Percentiles rank a stretch among this genome's conserved stretches.
phyloP scores from a whole-genome alignment of 1,140 invertebrate genomes.

The Penaeus chinensis region DNA sequence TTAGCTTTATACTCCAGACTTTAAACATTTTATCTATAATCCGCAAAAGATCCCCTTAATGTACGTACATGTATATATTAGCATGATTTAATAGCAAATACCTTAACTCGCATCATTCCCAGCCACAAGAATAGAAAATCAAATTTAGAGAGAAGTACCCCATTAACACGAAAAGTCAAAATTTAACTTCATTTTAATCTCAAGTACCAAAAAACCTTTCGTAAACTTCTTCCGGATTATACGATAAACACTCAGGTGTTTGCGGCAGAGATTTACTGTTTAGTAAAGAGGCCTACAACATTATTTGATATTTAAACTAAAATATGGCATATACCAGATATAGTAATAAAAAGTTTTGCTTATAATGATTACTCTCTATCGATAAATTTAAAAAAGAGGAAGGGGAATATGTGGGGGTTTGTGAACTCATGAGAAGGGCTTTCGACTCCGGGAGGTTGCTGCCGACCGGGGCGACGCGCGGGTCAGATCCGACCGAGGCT shows the following conservation, averaged over 20 bases:
- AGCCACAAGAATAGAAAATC: slow-evolving; percentile 41
- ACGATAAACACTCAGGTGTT: slow-evolving; percentile 35
- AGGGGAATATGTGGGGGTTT: neutral
- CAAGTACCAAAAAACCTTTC: neutral
- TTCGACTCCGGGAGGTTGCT: slow-evolving; percentile 3
- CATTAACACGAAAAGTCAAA: neutral
- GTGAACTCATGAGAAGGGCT: neutral
- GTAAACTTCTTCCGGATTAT: slow-evolving; percentile 28
- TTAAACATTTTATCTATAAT: slow-evolving; percentile 37
- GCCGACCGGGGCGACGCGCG: neutral
- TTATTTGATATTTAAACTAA: slow-evolving; percentile 55
- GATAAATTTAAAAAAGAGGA: slow-evolving; percentile 25
- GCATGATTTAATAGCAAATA: slow-evolving; percentile 7
- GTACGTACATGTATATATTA: slow-evolving; percentile 12
- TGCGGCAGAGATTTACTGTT: slow-evolving; percentile 45
- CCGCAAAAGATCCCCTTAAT: slow-evolving; percentile 41
- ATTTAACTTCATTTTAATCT: neutral
- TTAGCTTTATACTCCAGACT: too few species aligned
- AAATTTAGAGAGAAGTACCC: slow-evolving; percentile 5
- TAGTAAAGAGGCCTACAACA: slow-evolving; percentile 50
- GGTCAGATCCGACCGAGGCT: too few species aligned
- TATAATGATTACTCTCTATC: slow-evolving; percentile 34
- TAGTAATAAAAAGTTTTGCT: slow-evolving; percentile 43
- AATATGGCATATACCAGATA: slow-evolving; percentile 55
- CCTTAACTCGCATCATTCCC: slow-evolving; percentile 11